Conservation (phyloP, 1,140 invertebrate species). For the Bathynomus jamesi region DNA sequence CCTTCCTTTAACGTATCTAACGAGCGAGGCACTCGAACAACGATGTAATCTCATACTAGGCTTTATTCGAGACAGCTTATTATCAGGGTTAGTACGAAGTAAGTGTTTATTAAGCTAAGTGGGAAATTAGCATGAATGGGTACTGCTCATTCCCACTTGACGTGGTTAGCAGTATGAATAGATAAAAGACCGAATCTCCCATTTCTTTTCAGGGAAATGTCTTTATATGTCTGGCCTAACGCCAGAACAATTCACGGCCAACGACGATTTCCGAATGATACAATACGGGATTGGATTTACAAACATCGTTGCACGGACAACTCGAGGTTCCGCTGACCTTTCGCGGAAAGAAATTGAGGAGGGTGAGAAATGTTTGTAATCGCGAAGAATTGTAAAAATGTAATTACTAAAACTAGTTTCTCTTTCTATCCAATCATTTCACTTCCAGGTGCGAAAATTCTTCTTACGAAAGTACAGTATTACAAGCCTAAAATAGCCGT, state of each 20-base stretch:
- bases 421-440: slow-evolving; percentile 27
- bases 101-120: too few relatives aligned
- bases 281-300: slow-evolving; percentile 95
- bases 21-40: too few relatives aligned
- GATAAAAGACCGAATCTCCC: too few relatives aligned
- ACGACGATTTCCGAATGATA: slow-evolving; percentile 87
- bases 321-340: slow-evolving; percentile 89
- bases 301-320: slow-evolving; percentile 90
- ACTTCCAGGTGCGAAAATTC: slow-evolving; percentile 64
- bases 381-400: too few relatives aligned
- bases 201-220: slow-evolving; percentile 71
- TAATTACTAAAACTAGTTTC: background rate
- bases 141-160: too few relatives aligned
- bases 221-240: slow-evolving; percentile 87
- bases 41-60: too few relatives aligned
- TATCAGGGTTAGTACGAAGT: too few relatives aligned
- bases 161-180: too few relatives aligned
- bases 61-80: too few relatives aligned
- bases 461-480: slow-evolving; percentile 82
- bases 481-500: slow-evolving; percentile 94
- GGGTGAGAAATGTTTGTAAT: slow-evolving; percentile 46
- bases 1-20: too few relatives aligned
- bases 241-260: slow-evolving; percentile 87
- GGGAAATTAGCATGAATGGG: too few relatives aligned
- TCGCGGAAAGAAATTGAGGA: slow-evolving; percentile 95